These are phyloP conservation scores for Drosophila macrospina DNA, from an alignment of 2,888 invertebrate genomes.

Conservation along the genomic window DNA sequence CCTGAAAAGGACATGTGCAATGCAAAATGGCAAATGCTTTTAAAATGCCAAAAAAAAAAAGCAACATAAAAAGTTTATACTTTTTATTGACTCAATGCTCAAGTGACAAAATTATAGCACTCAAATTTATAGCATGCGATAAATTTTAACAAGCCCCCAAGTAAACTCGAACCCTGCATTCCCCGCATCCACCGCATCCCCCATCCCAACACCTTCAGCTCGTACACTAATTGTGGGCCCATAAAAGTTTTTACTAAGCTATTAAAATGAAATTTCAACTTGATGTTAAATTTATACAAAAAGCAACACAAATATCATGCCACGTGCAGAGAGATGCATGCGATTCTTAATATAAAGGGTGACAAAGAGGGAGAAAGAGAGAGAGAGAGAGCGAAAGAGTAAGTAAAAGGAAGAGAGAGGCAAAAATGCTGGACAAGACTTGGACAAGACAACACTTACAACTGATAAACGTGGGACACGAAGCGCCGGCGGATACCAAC, in stretches of 20 bases:
- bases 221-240: slow-evolving; percentile 56
- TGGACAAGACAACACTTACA: slow-evolving; percentile 79
- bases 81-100: slow-evolving; percentile 63
- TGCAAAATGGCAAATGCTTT: slow-evolving; percentile 48
- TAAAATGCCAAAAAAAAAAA: slow-evolving; percentile 49
- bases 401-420: not conserved
- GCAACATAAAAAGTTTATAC: slow-evolving; percentile 59
- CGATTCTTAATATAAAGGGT: slow-evolving; percentile 4
- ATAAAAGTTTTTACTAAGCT: slow-evolving; percentile 55
- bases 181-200: too few species aligned
- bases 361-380: not conserved
- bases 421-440: slow-evolving; percentile 34
- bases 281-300: slow-evolving; percentile 17
- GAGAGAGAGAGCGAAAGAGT: slow-evolving; percentile 10
- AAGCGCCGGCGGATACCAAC: slow-evolving; percentile 30
- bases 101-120: slow-evolving; percentile 72
- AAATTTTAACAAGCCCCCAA: slow-evolving; percentile 67
- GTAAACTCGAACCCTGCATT: not conserved
- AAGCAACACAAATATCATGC: slow-evolving; percentile 9
- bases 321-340: slow-evolving; percentile 27
- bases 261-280: slow-evolving; percentile 42
- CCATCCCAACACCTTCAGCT: not conserved
- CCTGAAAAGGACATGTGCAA: slow-evolving; percentile 34
- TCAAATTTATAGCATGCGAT: slow-evolving; percentile 75
- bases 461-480: slow-evolving; percentile 77